Conservation (phyloP, 2,888 invertebrate species). For the Drosophila meridionalis region DNA sequence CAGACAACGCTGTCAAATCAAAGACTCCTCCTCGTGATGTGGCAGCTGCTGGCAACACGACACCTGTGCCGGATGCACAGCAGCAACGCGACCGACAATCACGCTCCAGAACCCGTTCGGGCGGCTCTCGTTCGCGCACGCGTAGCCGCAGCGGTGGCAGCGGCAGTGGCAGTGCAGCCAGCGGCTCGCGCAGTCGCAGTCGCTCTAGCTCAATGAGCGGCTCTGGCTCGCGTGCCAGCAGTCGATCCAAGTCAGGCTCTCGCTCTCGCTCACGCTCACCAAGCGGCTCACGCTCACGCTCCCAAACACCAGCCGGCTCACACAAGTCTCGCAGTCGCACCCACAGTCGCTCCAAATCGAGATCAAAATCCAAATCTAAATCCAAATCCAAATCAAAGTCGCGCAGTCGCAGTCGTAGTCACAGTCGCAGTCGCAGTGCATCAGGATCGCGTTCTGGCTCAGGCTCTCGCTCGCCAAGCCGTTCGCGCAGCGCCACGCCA, state of each 20-base stretch:
- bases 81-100: conserved; percentile 78
- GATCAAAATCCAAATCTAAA: conserved; percentile 22
- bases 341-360: conserved; percentile 3
- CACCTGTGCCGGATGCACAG: conserved; percentile 63
- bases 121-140: conserved; percentile 55
- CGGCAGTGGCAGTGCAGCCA: conserved; percentile 55
- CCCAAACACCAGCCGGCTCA: conserved; percentile 76
- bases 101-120: conserved; percentile 72
- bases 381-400: conserved; percentile 69
- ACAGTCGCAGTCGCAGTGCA: conserved; percentile 54
- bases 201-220: conserved; percentile 79
- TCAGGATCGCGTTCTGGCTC: conserved; percentile 80
- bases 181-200: conserved; percentile 65
- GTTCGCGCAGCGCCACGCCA: conserved; percentile 81
- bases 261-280: conserved; percentile 65
- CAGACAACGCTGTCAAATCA: conserved; percentile 15
- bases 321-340: conserved; percentile 79
- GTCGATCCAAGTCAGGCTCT: conserved; percentile 77
- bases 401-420: conserved; percentile 57
- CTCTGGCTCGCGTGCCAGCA: conserved; percentile 79
- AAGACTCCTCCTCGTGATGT: conserved; percentile 8
- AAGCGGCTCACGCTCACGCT: conserved; percentile 66
- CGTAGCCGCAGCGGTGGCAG: conserved; percentile 61
- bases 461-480: conserved; percentile 83
- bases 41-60: conserved; percentile 17